A percentile compares a stretch with the other conserved stretches of the same genome.
Conservation (phyloP, 2,113 vertebrate genomes). For the Gulo gulo region DNA sequence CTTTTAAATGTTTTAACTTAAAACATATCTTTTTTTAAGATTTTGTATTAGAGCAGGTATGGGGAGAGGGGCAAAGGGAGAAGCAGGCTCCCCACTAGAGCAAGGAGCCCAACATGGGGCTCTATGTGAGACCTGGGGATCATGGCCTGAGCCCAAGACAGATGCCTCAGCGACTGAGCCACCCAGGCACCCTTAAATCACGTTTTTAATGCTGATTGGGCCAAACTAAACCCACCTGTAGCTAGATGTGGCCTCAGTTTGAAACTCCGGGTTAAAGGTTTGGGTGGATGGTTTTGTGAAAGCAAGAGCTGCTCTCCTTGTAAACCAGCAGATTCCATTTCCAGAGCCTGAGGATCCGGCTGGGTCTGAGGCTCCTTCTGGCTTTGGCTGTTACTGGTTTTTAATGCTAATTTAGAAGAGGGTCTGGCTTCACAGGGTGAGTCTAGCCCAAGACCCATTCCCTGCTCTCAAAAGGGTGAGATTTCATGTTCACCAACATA, state of each 20-base stretch:
- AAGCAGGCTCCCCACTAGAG: not conserved
- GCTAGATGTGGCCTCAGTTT: not conserved
- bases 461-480: not conserved
- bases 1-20: constrained; percentile 36
- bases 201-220: constrained; percentile 32
- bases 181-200: constrained; percentile 17
- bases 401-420: not conserved
- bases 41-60: not conserved
- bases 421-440: not conserved
- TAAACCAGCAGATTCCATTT: not conserved
- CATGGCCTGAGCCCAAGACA: not conserved
- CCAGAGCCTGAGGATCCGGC: not conserved
- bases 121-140: too few relatives aligned
- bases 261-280: not conserved
- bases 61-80: not conserved
- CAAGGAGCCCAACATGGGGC: not conserved
- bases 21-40: not conserved
- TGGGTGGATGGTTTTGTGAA: not conserved
- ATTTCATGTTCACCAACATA: not conserved
- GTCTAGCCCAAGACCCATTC: not conserved
- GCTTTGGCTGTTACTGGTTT: not conserved
- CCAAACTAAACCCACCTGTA: constrained; percentile 16
- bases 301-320: not conserved
- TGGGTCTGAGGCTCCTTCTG: not conserved
- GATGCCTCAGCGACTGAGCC: not conserved